Conservation (phyloP, 2,113 vertebrate species). For the Neotoma lepida region DNA sequence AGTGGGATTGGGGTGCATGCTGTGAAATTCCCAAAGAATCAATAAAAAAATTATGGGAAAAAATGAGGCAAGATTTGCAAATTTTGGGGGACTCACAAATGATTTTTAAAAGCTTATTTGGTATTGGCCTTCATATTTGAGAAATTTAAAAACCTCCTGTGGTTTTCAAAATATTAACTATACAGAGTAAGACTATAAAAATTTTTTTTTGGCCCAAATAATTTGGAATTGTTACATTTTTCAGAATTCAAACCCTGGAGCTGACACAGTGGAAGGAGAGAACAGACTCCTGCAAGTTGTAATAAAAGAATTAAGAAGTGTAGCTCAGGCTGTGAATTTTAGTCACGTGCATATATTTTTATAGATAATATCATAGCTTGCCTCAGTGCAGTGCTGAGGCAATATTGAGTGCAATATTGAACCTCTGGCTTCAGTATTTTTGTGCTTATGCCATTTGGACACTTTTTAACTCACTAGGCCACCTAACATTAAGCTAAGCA, state of each 20-base stretch:
- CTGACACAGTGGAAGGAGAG: neutral
- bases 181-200: conserved; percentile 15
- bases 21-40: neutral
- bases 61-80: neutral
- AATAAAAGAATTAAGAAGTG: neutral
- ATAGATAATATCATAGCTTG: neutral
- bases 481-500: neutral
- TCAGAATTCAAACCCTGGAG: neutral
- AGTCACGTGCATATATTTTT: neutral
- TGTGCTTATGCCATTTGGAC: neutral
- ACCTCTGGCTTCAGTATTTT: neutral
- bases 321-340: neutral
- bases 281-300: neutral
- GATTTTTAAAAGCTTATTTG: conserved; percentile 20
- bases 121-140: conserved; percentile 28
- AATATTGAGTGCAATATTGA: neutral
- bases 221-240: conserved; percentile 27
- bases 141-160: neutral
- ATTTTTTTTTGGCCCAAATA: neutral
- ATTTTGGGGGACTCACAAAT: neutral
- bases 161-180: conserved; percentile 38
- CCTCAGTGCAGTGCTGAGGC: neutral
- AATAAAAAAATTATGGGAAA: neutral
- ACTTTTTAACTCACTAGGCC: neutral
- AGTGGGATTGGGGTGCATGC: neutral